Evolutionary conservation across 1,140 invertebrate species (phyloP).

Genomic region (Drosophila dunni): DNA sequence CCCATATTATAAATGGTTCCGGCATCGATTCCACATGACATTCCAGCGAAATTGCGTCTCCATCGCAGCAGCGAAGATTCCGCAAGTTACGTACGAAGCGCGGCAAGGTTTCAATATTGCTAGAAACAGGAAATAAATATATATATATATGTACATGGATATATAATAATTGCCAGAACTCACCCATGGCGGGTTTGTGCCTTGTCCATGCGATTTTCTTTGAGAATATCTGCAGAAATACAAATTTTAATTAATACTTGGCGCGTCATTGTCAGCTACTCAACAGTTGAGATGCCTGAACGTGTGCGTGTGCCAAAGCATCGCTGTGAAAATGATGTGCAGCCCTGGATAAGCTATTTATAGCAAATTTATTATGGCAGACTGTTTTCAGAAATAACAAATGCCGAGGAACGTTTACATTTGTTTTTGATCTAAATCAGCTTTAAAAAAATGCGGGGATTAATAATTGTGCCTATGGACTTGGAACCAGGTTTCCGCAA

Average conservation of each 20-base stretch:
- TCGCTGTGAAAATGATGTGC: not conserved
- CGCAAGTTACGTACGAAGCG: conserved; percentile 88
- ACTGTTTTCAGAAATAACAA: not conserved
- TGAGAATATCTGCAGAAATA: conserved; percentile 70
- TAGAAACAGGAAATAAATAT: conserved; percentile 80
- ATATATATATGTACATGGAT: not conserved
- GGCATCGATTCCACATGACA: conserved; percentile 89
- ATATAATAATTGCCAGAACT: conserved; percentile 22
- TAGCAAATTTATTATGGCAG: conserved; percentile 29
- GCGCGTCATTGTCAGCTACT: conserved; percentile 9
- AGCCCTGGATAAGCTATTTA: conserved; percentile 41
- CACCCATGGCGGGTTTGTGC: conserved; percentile 84
- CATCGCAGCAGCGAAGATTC: conserved; percentile 92
- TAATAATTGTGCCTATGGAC: conserved; percentile 77
- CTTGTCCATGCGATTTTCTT: conserved; percentile 82
- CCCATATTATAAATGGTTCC: conserved; percentile 90
- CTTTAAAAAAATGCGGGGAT: conserved; percentile 50
- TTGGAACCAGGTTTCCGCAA: conserved; percentile 75
- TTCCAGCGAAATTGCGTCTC: conserved; percentile 91
- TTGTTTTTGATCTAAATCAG: not conserved
- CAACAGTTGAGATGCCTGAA: conserved; percentile 32
- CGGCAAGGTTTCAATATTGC: conserved; percentile 91
- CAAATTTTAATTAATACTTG: conserved; percentile 4
- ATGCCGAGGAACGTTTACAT: not conserved
- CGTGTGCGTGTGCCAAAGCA: conserved; percentile 3